Percentiles rank a stretch among this genome's conserved stretches.
phyloP scores from a whole-genome alignment of 1,140 invertebrate genomes.

The Oscheius sp. region DNA sequence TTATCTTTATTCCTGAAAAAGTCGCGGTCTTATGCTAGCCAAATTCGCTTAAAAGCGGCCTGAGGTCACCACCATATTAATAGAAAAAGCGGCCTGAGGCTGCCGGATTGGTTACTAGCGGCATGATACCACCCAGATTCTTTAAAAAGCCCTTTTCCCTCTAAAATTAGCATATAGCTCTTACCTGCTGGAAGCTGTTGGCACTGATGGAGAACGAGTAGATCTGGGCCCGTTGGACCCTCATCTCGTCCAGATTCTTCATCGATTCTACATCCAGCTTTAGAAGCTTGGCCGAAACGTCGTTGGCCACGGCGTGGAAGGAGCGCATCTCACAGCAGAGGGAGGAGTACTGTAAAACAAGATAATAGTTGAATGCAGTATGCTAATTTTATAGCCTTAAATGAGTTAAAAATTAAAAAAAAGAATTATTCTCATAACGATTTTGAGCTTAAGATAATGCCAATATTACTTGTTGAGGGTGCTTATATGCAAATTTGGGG shows the following conservation, averaged over 20 bases:
- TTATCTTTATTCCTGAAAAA: no score
- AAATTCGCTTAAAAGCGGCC: no score
- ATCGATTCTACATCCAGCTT: background rate
- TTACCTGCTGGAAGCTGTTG: conserved; percentile 26
- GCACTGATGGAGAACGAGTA: conserved; percentile 25
- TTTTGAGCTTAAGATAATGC: no score
- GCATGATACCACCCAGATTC: no score
- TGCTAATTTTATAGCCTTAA: background rate
- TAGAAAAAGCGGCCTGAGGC: no score
- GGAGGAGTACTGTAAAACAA: conserved; percentile 6
- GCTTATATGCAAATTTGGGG: no score
- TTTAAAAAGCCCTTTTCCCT: background rate
- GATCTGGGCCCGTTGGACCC: background rate
- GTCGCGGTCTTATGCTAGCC: no score
- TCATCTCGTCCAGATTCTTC: background rate
- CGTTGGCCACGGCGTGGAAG: background rate
- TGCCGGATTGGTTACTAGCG: no score
- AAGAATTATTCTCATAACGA: no score
- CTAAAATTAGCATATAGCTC: background rate
- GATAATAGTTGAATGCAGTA: background rate
- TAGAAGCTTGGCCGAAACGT: background rate
- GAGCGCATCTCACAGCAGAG: conserved; percentile 6
- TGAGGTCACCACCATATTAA: no score
- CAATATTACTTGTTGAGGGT: no score
- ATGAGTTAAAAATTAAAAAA: background rate